These are phyloP conservation scores for Gryllus bimaculatus DNA, from an alignment of 1,140 invertebrate genomes.

Conservation along the genomic window DNA sequence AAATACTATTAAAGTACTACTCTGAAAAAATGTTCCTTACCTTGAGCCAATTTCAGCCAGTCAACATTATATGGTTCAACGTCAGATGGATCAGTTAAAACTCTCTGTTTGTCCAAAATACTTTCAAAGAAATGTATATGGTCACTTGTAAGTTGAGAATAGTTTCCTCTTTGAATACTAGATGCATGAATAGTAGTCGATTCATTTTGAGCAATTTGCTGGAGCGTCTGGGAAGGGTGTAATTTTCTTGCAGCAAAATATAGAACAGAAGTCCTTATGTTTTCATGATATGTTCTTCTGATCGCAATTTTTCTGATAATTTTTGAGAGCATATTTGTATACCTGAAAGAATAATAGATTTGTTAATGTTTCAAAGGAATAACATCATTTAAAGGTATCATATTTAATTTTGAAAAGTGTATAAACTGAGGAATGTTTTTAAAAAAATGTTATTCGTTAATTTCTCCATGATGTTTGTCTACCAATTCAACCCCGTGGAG, in stretches of 20 bases:
- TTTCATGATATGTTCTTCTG: neutral
- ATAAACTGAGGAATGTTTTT: no score
- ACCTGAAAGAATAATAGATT: no score
- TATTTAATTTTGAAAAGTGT: no score
- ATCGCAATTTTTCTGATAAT: neutral
- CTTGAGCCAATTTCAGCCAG: conserved; percentile 83
- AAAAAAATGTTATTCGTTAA: no score
- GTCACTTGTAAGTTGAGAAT: conserved; percentile 37
- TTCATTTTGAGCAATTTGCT: conserved; percentile 24
- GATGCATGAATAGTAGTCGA: conserved; percentile 39
- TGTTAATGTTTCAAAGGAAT: no score
- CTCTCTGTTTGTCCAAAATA: conserved; percentile 55
- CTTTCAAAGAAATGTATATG: conserved; percentile 64
- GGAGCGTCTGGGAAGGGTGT: neutral
- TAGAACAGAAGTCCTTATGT: neutral
- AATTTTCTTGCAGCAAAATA: neutral
- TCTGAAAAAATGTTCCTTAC: conserved; percentile 39
- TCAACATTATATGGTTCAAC: conserved; percentile 80
- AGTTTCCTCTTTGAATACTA: conserved; percentile 42
- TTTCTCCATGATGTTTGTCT: no score
- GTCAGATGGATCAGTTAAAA: conserved; percentile 67
- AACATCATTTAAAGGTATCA: no score
- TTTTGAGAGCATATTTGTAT: neutral
- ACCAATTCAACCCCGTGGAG: no score
- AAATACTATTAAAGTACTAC: neutral